These are phyloP conservation scores for Xyrichtys novacula DNA, from an alignment of 2,797 vertebrate species.

Conservation along the genomic window DNA sequence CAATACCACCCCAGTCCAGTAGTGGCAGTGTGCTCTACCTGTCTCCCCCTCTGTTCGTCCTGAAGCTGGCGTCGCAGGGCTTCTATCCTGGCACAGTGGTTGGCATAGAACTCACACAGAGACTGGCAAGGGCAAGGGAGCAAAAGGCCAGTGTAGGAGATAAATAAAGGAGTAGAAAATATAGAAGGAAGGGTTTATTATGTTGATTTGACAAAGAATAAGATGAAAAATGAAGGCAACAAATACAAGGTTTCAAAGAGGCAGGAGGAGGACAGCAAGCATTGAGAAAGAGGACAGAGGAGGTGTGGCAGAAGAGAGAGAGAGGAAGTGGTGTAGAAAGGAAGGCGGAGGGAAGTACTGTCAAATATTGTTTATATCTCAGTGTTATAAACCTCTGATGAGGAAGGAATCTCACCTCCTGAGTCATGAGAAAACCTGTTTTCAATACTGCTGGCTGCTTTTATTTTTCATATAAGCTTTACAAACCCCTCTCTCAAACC, in stretches of 20 bases:
- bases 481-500: conserved; percentile 1
- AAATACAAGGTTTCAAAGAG: conserved; percentile 25
- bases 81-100: conserved; percentile 81
- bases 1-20: conserved; percentile 79
- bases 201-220: conserved; percentile 59
- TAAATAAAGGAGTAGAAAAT: conserved; percentile 66
- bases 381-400: conserved; percentile 10
- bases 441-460: background rate
- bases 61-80: conserved; percentile 75
- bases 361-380: conserved; percentile 56
- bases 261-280: background rate
- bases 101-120: conserved; percentile 84
- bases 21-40: conserved; percentile 84
- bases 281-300: conserved; percentile 30
- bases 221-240: conserved; percentile 35
- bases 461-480: conserved; percentile 2
- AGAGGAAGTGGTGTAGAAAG: conserved; percentile 46
- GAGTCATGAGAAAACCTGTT: conserved; percentile 1
- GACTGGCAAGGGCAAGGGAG: conserved; percentile 79
- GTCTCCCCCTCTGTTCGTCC: conserved; percentile 79
- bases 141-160: conserved; percentile 71
- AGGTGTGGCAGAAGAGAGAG: conserved; percentile 37
- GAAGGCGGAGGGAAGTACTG: conserved; percentile 48
- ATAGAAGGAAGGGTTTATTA: conserved; percentile 73
- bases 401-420: conserved; percentile 10